Evolutionary conservation across 2,888 invertebrate species (phyloP).

Genomic region (Atrina japonica): DNA sequence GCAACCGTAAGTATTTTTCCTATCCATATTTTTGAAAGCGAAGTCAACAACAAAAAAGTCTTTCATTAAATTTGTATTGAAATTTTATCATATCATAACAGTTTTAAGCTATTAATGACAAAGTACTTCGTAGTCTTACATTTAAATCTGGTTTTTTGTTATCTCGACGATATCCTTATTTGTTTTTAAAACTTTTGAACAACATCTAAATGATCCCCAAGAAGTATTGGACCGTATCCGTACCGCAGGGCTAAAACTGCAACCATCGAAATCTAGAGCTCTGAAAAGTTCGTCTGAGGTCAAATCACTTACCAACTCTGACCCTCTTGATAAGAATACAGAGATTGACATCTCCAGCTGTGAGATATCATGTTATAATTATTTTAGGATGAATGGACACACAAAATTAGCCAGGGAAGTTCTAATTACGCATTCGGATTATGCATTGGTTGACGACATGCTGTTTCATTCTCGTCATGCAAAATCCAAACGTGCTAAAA

Average conservation of each 20-base stretch:
- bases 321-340: not conserved
- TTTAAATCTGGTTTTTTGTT: slow-evolving; percentile 41
- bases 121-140: slow-evolving; percentile 29
- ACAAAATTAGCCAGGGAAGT: slow-evolving; percentile 35
- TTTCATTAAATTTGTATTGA: no score
- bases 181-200: slow-evolving; percentile 35
- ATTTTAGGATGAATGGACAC: no score
- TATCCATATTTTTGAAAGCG: no score
- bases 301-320: not conserved
- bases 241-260: slow-evolving; percentile 24
- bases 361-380: no score
- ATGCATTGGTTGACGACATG: slow-evolving; percentile 31
- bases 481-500: slow-evolving; percentile 36
- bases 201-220: slow-evolving; percentile 35
- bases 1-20: no score
- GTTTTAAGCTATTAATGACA: slow-evolving; percentile 41
- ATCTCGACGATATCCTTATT: slow-evolving; percentile 41
- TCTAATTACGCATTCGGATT: slow-evolving; percentile 37
- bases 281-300: not conserved
- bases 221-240: slow-evolving; percentile 35
- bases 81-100: no score
- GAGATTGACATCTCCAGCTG: no score
- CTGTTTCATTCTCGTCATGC: slow-evolving; percentile 35
- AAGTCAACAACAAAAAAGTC: no score
- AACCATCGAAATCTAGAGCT: slow-evolving; percentile 28